Evolutionary conservation across 2,888 invertebrate species (phyloP), one percentile per base, ranked within the genome.

Genomic region (Epirrhoe tristata): DNA sequence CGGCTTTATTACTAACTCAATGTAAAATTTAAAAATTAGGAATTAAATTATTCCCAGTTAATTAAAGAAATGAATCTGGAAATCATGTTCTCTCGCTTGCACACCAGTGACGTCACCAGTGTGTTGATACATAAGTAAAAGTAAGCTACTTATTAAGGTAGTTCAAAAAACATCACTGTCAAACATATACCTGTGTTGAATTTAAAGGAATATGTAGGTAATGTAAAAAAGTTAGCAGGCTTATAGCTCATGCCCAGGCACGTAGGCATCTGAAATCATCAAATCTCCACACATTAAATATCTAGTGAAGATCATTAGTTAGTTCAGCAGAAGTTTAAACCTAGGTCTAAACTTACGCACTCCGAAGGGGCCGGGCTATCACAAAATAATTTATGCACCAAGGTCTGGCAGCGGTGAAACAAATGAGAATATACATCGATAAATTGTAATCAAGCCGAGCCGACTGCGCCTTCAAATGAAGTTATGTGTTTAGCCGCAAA

Each of bases 401-500:
- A 51, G 66, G 58, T 68, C 63, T 64, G 66, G 57, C 60, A 72
- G 73, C 69, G 74, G 70, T 71, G 63, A 64, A 70, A 68, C 66
- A 70, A 82, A 83, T 80, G 84, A 85, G 82, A 80, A 84, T 81
- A 81, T 77, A 81, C 78, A 77, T 77, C 84, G 78, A 86, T 85
- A 86, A 85, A 86, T 86, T 83, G 84, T 83, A 84, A 86, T 86
- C 81, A 85, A 77, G 78, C 73, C 73, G 74, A 76, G 80, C 77
- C 76, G 77, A 77, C 81, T 74, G 60, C 43, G 58, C 59, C 65
- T 75, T 67, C 73, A 81, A 81, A 81, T 81, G 80, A 81, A 85
- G 81, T 84, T 82, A 83, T 83, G 77, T 77, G 81, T 81, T 81
- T 80, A 78, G 77, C 73, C 74, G 66, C 70, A 73, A 74, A 69